These are phyloP conservation scores for Podarcis lilfordi DNA, from an alignment of 2,797 vertebrate species.

Conservation along the genomic window DNA sequence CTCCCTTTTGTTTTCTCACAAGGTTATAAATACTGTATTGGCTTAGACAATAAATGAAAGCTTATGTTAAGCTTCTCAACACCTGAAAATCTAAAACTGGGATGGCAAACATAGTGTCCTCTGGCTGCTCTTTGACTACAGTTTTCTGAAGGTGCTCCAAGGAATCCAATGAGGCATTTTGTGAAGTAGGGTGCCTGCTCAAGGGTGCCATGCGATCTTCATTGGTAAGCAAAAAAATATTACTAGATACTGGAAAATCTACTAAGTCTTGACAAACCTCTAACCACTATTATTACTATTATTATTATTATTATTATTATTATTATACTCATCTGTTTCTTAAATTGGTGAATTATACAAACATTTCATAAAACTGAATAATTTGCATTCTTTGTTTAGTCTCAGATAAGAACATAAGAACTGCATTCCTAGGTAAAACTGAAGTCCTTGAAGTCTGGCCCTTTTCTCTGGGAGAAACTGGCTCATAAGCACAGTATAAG, in stretches of 20 bases:
- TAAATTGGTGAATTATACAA: not conserved
- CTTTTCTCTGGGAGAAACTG: not conserved
- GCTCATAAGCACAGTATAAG: not conserved
- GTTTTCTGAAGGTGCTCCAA: not conserved
- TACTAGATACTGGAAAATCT: not conserved
- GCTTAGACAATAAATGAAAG: too few species aligned
- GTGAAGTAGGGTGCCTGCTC: too few species aligned
- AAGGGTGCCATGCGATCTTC: not conserved
- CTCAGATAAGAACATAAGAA: not conserved
- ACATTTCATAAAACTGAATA: not conserved
- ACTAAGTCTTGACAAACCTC: not conserved
- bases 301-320: not conserved
- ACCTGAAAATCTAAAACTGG: too few species aligned
- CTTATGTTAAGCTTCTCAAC: too few species aligned
- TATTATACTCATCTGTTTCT: not conserved
- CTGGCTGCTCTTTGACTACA: not conserved
- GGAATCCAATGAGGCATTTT: not conserved
- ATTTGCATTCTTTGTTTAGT: not conserved
- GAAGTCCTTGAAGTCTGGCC: not conserved
- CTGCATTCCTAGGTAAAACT: not conserved
- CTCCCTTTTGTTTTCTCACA: too few species aligned
- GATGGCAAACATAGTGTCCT: too few species aligned
- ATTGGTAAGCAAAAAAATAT: not conserved
- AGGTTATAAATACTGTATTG: too few species aligned
- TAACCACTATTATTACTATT: too few species aligned